Percentiles rank a stretch among this genome's conserved stretches.
These are phyloP conservation scores for Nomada goodeniana DNA, from an alignment of 2,888 invertebrate species.

Conservation along the genomic window DNA sequence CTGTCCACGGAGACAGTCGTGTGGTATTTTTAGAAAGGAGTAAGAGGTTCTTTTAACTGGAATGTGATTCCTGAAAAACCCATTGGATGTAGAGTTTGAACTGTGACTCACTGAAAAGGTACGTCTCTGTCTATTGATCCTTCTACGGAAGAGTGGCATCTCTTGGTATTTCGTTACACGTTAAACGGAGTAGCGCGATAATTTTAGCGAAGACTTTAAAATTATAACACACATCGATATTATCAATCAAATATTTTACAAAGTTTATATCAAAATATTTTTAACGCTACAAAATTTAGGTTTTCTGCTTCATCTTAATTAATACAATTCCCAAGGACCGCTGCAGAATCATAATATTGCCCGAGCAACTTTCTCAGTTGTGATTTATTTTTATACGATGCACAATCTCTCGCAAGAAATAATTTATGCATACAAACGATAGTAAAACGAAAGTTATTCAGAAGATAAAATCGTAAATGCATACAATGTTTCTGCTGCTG, in stretches of 20 bases:
- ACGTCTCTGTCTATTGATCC: not conserved
- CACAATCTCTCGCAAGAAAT: not conserved
- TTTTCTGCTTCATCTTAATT: too few species aligned
- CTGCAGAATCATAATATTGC: too few species aligned
- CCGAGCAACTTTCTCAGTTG: not conserved
- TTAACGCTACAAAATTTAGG: too few species aligned
- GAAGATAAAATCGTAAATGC: not conserved
- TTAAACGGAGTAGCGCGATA: too few species aligned
- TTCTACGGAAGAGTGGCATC: not conserved
- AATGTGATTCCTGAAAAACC: conserved; percentile 7
- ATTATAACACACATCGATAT: too few species aligned
- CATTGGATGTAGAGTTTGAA: not conserved
- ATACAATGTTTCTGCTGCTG: not conserved
- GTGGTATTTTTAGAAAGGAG: not conserved
- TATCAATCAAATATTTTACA: too few species aligned
- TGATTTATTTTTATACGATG: not conserved
- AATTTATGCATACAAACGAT: not conserved
- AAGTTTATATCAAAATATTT: too few species aligned
- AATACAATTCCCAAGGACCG: too few species aligned
- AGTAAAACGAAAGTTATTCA: not conserved
- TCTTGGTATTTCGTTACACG: not conserved
- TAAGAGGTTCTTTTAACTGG: not conserved
- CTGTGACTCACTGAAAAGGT: not conserved
- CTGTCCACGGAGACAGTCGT: too few species aligned
- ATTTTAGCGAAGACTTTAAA: too few species aligned